Conservation (phyloP, 2,113 vertebrate species). For the Dolichotis patagonum region DNA sequence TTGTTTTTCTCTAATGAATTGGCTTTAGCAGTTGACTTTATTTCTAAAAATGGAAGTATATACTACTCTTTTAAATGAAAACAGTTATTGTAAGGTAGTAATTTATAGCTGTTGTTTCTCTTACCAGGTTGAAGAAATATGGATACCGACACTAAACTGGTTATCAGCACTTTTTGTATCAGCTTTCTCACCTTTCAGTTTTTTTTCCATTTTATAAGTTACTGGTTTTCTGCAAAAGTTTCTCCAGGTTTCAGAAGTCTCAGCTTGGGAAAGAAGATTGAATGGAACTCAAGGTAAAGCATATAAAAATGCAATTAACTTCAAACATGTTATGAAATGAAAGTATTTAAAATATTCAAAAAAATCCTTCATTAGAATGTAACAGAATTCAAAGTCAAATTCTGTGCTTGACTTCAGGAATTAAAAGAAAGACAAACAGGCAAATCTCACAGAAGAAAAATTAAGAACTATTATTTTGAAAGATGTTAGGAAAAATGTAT, state of each 20-base stretch:
- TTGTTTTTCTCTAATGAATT: background rate
- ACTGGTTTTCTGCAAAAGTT: conserved; percentile 91
- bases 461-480: background rate
- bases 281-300: conserved; percentile 98
- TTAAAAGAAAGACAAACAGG: conserved; percentile 18
- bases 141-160: conserved; percentile 91
- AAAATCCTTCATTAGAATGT: background rate
- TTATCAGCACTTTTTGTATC: conserved; percentile 86
- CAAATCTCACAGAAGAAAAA: background rate
- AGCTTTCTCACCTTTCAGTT: conserved; percentile 96
- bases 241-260: conserved; percentile 92
- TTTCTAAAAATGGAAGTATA: background rate
- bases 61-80: background rate
- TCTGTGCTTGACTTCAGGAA: conserved; percentile 7
- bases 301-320: background rate
- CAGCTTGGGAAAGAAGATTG: conserved; percentile 94
- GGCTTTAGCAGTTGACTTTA: background rate
- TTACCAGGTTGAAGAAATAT: conserved; percentile 89
- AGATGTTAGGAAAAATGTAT: background rate
- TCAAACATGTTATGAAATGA: conserved; percentile 8
- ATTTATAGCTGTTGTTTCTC: conserved; percentile 59
- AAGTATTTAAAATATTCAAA: background rate
- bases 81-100: background rate
- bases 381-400: background rate
- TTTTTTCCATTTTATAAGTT: conserved; percentile 94